Percentiles rank a stretch among this genome's conserved stretches.
phyloP scores from a whole-genome alignment of 2,888 invertebrate genomes.

The Pyrocoelia pectoralis region DNA sequence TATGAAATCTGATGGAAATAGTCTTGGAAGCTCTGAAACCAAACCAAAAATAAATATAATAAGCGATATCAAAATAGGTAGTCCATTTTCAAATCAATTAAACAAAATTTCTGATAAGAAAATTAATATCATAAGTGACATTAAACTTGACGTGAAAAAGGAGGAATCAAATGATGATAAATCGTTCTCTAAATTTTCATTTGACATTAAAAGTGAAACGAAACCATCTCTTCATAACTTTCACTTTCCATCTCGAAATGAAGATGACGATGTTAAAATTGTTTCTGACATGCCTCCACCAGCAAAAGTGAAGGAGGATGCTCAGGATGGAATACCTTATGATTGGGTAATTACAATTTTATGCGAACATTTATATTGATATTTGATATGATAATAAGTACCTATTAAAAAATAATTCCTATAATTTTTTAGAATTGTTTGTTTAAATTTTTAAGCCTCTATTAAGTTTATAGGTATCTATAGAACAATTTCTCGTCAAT shows the following conservation, averaged over 20 bases:
- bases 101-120: conserved; percentile 47
- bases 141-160: conserved; percentile 56
- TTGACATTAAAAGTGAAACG: conserved; percentile 33
- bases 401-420: no score
- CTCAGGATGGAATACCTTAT: conserved; percentile 74
- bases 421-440: no score
- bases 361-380: not conserved
- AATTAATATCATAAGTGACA: conserved; percentile 58
- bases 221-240: conserved; percentile 18
- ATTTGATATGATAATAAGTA: not conserved
- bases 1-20: conserved; percentile 50
- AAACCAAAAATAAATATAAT: conserved; percentile 60
- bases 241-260: not conserved
- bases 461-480: no score
- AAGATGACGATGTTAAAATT: conserved; percentile 58
- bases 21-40: conserved; percentile 47
- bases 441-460: no score
- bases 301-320: conserved; percentile 34
- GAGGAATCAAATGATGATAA: conserved; percentile 63
- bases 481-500: no score
- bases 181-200: conserved; percentile 53
- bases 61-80: conserved; percentile 58
- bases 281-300: conserved; percentile 39
- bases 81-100: conserved; percentile 44
- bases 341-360: conserved; percentile 72